Percentiles rank a stretch among this genome's conserved stretches.
Conservation (phyloP, 2,113 vertebrate genomes). For the Rhizomys pruinosus region DNA sequence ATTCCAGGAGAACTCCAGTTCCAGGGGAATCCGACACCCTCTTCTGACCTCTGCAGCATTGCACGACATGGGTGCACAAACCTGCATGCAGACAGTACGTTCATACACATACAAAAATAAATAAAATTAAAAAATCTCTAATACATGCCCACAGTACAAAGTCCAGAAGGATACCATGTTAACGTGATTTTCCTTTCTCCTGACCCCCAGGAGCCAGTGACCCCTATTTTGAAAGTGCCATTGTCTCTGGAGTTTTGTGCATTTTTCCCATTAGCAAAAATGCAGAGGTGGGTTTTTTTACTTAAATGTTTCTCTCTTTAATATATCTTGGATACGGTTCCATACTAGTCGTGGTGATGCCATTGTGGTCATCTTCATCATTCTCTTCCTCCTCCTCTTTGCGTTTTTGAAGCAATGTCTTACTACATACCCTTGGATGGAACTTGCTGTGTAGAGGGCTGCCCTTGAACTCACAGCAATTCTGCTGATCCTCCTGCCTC, state of each 20-base stretch:
- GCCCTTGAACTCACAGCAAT: neutral
- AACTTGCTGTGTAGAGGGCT: neutral
- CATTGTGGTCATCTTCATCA: neutral
- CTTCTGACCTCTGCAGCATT: too few relatives aligned
- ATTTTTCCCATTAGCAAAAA: neutral
- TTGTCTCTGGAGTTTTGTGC: neutral
- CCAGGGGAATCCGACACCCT: too few relatives aligned
- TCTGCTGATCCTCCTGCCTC: neutral
- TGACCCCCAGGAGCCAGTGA: neutral
- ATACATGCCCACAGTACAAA: neutral
- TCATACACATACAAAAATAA: too few relatives aligned
- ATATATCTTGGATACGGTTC: neutral
- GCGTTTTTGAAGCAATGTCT: neutral
- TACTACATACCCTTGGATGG: neutral
- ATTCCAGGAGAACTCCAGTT: too few relatives aligned
- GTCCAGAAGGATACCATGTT: neutral
- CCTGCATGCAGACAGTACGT: too few relatives aligned
- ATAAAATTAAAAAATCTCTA: too few relatives aligned
- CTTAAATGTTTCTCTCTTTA: neutral
- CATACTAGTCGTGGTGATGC: neutral
- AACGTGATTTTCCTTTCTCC: constrained; percentile 1
- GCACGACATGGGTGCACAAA: too few relatives aligned
- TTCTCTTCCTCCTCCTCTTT: too few relatives aligned
- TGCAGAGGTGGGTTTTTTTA: neutral
- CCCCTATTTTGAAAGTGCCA: neutral